A percentile compares a stretch with the other conserved stretches of the same genome.
Conservation (phyloP, 2,113 vertebrate genomes). For the Nyctibius bracteatus region DNA sequence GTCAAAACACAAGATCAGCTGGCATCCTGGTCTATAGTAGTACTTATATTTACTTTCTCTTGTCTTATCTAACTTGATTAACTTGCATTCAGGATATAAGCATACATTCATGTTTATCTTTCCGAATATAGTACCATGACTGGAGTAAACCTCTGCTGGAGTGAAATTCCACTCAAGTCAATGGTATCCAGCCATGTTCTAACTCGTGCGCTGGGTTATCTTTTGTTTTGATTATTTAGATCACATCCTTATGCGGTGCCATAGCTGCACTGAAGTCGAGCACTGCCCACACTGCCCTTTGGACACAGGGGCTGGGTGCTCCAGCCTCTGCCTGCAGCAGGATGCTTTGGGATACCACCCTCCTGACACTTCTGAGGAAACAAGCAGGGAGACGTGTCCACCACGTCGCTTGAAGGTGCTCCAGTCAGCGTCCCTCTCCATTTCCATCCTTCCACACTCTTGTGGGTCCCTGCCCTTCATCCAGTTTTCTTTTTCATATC, state of each 20-base stretch:
- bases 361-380: neutral
- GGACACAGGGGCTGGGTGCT: accelerated
- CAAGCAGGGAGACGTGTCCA: neutral
- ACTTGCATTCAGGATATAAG: neutral
- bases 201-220: neutral
- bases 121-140: neutral
- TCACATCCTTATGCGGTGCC: neutral
- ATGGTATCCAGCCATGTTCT: neutral
- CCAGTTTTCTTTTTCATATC: neutral
- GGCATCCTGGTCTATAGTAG: conserved; percentile 4
- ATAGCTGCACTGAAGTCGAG: neutral
- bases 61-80: conserved; percentile 12
- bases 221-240: neutral
- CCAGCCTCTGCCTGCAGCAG: neutral
- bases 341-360: neutral
- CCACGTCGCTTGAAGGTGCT: neutral
- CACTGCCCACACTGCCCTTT: neutral
- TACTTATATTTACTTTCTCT: conserved; percentile 22
- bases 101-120: neutral
- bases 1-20: neutral
- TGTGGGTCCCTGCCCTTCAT: neutral
- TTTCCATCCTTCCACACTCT: neutral
- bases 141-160: neutral
- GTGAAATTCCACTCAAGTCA: conserved; percentile 9
- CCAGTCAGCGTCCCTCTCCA: neutral